Base-by-base conservation (phyloP, 2,888 invertebrate species). In the Linyphia triangularis region DNA sequence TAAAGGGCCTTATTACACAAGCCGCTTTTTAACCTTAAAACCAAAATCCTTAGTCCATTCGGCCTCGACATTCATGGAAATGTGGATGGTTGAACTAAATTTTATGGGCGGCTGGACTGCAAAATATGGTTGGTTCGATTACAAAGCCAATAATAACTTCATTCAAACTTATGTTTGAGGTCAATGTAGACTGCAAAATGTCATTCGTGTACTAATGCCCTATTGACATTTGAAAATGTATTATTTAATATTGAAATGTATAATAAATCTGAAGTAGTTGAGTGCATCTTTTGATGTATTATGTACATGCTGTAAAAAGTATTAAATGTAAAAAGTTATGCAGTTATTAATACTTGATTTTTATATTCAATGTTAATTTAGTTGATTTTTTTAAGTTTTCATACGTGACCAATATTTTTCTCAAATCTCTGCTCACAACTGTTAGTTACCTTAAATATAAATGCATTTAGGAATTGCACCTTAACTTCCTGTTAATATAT, bases 371-470 rank as follows among this genome's bases (percentile, higher is more conserved):
- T 28, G 30, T 22, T 13, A 28, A 63, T 28, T 63, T 28, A 63
- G 30, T 63, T 63, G 26, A 63, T 3, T 10, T 26, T 19, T 13
- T 16, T 19, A 63, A 4, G n/a, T 26, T 63, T 30, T n/a, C n/a
- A n/a, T n/a, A 26, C 6, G 16, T 26, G 63, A 16, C 30, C 22
- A 63, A 63, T 26, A 63, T 26, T 26, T 28, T 28, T 28, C 22
- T 16, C n/a, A n/a, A 16, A 51, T 33, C 24, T 10, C 28, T 37
- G 82, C 82, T 72, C 82, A 63, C 63, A 72, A 72, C 70, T 72
- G 82, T 77, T 43, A 40, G 77, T 79, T 65, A 43, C 28, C 26
- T 40, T 77, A 40, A 22, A 59, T 79, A 67, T 67, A 79, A 51
- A 67, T 67, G 51, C 51, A 79, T 51, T 19, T 67, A 79, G 67